Evolutionary conservation across 2,113 vertebrate species (phyloP).

Genomic region (Phocoena sinus): DNA sequence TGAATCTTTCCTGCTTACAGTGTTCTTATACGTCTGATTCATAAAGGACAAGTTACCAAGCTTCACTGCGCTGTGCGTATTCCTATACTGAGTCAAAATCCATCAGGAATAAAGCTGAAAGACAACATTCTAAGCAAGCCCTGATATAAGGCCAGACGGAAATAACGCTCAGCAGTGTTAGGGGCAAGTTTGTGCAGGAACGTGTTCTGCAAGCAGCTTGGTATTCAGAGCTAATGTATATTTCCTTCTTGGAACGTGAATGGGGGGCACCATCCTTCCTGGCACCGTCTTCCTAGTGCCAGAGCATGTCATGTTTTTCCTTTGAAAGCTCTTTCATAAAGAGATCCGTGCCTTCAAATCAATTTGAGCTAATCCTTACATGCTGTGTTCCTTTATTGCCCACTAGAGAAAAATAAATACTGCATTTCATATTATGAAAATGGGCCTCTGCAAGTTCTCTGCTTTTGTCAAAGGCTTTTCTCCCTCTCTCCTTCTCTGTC

Average conservation of each 20-base stretch:
- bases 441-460: background rate
- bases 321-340: slow-evolving; percentile 62
- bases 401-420: slow-evolving; percentile 8
- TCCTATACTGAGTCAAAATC: background rate
- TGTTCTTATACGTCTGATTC: background rate
- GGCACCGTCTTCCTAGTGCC: slow-evolving; percentile 59
- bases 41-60: background rate
- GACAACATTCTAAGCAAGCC: background rate
- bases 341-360: background rate
- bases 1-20: background rate
- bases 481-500: background rate
- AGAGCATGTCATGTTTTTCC: slow-evolving; percentile 53
- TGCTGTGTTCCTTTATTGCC: background rate
- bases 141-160: slow-evolving; percentile 18
- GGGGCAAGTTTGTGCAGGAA: background rate
- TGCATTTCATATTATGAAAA: slow-evolving; percentile 29
- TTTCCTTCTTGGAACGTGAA: slow-evolving; percentile 59
- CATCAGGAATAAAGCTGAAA: background rate
- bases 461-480: background rate
- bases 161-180: background rate
- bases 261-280: slow-evolving; percentile 53
- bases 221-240: slow-evolving; percentile 60
- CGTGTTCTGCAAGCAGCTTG: slow-evolving; percentile 64
- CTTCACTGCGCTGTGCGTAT: background rate
- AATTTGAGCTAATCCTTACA: slow-evolving; percentile 48